Base-by-base conservation (phyloP, 1,140 invertebrate genomes). In the Drosophila sp. region DNA sequence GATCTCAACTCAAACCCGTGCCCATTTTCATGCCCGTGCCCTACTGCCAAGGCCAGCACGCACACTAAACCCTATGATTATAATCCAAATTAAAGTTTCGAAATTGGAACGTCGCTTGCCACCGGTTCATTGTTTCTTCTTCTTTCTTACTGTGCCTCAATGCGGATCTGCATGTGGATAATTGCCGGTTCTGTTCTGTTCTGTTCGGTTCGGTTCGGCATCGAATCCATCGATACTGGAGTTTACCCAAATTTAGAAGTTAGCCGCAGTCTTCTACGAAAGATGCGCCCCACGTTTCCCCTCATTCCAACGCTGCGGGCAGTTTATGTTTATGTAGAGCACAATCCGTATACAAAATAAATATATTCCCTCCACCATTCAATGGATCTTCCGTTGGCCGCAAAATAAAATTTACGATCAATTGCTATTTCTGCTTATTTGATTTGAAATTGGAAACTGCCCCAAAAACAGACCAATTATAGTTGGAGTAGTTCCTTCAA, bases 1-100 rank as follows among this genome's bases (percentile, higher is more conserved):
- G 45, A 32, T 21, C 32, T 40, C 34, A 7, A 29, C 45, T 5
- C 18, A 41, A 11, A 25, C 51, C 34, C 7, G 32, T 36, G 27
- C 48, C 27, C 29, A 25, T 51, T 1, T 63, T 82, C 81, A 21
- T 21, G 27, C n/a, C 32, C 45, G 41, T 86, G 78, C 66, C 81
- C 81, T 75, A 87, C 65, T 81, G 73, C 62, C 74, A 87, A 87
- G 78, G 78, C 81, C 81, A 81, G 63, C 78, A 63, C 56, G 64
- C 56, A 38, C 56, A 40, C 53, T 66, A 46, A 72, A 76, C 43
- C 82, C 78, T 82, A 86, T 86, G 65, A 86, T 86, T 86, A 86
- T 72, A 16, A 45, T 29, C 25, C 41, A 77, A 81, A 87, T 84
- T 87, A 74, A 80, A 74, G 78, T 87, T 70, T 54, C 64, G 72